These are phyloP conservation scores for Brachylomia viminalis DNA, from an alignment of 2,888 invertebrate genomes.

Conservation along the genomic window DNA sequence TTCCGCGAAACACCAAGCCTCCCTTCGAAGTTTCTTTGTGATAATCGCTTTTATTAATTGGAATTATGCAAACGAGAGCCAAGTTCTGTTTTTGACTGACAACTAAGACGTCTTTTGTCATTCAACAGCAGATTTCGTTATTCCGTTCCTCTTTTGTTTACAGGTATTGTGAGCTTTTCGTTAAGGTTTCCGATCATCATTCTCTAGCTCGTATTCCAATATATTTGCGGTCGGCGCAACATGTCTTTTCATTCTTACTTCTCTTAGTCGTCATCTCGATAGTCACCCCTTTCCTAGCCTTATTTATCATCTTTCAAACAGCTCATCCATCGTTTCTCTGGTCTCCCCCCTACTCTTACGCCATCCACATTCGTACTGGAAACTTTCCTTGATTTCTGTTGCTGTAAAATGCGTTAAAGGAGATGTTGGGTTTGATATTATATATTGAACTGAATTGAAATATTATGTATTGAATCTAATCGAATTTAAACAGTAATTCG, in stretches of 20 bases:
- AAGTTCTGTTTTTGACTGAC: constrained; percentile 72
- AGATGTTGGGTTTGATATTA: not conserved
- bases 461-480: not conserved
- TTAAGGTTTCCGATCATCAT: not conserved
- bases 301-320: too few relatives aligned
- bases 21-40: constrained; percentile 75
- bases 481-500: not conserved
- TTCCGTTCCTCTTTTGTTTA: constrained; percentile 35
- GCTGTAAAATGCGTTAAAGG: too few relatives aligned
- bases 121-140: constrained; percentile 51
- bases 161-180: not conserved
- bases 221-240: not conserved
- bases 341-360: too few relatives aligned
- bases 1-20: constrained; percentile 66
- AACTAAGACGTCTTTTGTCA: constrained; percentile 56
- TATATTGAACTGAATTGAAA: too few relatives aligned
- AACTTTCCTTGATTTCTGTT: too few relatives aligned
- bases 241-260: too few relatives aligned
- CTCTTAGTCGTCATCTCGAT: too few relatives aligned
- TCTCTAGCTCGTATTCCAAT: not conserved
- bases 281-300: too few relatives aligned
- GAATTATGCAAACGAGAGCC: constrained; percentile 82
- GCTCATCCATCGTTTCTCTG: too few relatives aligned
- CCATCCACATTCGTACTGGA: too few relatives aligned
- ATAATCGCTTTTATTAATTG: constrained; percentile 82